Evolutionary conservation across 2,113 vertebrate species (phyloP).

Genomic region (Terrapene triunguis): DNA sequence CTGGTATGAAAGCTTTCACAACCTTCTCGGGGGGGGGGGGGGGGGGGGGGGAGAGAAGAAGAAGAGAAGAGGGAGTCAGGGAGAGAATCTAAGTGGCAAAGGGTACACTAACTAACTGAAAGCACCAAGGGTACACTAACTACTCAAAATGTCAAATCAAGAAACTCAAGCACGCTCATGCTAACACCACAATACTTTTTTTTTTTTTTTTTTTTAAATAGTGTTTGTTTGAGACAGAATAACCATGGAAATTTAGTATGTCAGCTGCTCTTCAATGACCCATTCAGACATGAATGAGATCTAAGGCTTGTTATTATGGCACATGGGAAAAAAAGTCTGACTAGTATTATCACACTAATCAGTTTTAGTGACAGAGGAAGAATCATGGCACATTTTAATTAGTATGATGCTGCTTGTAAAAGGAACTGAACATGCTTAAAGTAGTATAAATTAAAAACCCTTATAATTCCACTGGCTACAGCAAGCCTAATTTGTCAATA

Average conservation of each 20-base stretch:
- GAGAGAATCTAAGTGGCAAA: neutral
- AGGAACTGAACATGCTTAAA: neutral
- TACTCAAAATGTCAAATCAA: neutral
- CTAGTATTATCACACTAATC: no score
- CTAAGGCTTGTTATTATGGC: no score
- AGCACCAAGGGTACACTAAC: neutral
- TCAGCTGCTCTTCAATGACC: no score
- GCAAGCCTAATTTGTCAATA: neutral
- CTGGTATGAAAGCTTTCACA: neutral
- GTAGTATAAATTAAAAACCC: no score
- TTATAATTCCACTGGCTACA: neutral
- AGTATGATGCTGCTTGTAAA: neutral
- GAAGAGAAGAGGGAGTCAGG: neutral
- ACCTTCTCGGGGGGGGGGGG: neutral
- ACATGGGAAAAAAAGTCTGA: no score
- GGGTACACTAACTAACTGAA: neutral
- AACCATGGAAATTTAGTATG: no score
- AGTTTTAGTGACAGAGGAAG: no score
- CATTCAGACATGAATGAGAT: no score
- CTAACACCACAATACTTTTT: neutral
- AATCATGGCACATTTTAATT: neutral
- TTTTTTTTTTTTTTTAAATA: no score
- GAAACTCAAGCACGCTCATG: neutral
- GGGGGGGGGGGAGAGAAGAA: no score
- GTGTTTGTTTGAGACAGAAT: no score